Percentiles rank a stretch among this genome's conserved stretches.
Evolutionary conservation across 2,888 invertebrate species (phyloP).

Genomic region (Hypolimnas misippus): DNA sequence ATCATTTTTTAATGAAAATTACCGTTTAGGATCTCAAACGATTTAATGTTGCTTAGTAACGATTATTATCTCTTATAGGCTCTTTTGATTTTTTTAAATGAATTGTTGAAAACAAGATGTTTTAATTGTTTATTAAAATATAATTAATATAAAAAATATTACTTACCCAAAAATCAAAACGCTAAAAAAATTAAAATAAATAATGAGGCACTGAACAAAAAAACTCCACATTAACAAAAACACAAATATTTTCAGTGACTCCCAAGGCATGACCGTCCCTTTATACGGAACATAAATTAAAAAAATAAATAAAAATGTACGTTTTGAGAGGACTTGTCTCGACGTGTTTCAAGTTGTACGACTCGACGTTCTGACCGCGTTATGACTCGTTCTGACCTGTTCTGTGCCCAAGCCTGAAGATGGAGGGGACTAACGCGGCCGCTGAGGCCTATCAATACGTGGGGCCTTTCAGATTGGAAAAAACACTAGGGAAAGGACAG

Average conservation of each 20-base stretch:
- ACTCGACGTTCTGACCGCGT: constrained; percentile 16
- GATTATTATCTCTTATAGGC: too few relatives aligned
- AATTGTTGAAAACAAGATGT: too few relatives aligned
- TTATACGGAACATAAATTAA: constrained; percentile 35
- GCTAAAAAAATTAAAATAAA: too few relatives aligned
- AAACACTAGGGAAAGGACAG: constrained; percentile 99
- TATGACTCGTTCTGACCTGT: constrained; percentile 47
- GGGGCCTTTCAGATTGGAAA: constrained; percentile 99
- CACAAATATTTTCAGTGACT: background rate
- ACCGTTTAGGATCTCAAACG: too few relatives aligned
- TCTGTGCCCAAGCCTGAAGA: constrained; percentile 59
- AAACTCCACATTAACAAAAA: background rate
- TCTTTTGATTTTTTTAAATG: too few relatives aligned
- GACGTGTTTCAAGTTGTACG: background rate
- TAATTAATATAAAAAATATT: too few relatives aligned
- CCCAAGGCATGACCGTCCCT: constrained; percentile 45
- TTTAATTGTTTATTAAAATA: too few relatives aligned
- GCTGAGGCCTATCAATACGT: constrained; percentile 94
- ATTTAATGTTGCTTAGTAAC: too few relatives aligned
- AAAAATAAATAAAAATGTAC: constrained; percentile 23
- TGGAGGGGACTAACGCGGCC: constrained; percentile 70
- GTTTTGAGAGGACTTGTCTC: background rate
- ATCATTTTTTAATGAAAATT: too few relatives aligned
- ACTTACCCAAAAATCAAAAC: too few relatives aligned
- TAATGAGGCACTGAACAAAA: constrained; percentile 7